Base-by-base conservation (phyloP, 2,797 vertebrate genomes). In the Gobio occitaniae region DNA sequence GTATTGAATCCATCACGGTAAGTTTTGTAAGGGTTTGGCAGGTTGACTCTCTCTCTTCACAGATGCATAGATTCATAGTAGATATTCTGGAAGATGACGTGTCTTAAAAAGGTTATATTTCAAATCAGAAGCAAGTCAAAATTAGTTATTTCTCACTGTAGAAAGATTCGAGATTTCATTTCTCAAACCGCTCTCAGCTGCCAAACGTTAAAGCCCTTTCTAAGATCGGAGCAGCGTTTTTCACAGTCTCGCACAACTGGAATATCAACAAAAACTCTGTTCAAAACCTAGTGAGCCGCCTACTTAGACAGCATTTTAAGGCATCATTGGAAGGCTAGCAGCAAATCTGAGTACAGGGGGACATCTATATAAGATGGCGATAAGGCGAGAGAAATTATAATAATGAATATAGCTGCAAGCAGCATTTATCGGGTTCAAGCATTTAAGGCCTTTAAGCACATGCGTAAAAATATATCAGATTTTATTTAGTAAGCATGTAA, bases 131-230 rank as follows among this genome's bases (percentile, higher is more conserved):
- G 52, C 16, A 32, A 78, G 41, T 65, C 59, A 48, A 48, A 32
- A 65, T 65, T 11, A 47, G 38, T 59, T 2, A 47, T 59, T 61
- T 56, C 50, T 44, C 36, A 21, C 21, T 16, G 7, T 2, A 36
- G 25, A 47, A 47, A 68, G 61, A 17, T 41, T 44, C 50, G 25
- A 52, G 41, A 21, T 79, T 47, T 47, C 0, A 12, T n/a, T 38
- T 70, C 76, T 61, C 32, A 68, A 36, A 32, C 21, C 11, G 41
- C 61, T 79, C 50, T 71, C 80, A 75, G 81, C 80, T 63, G 54
- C 69, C 38, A 19, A 36, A 48, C 19, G 6, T 29, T 61, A 8
- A 81, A 82, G 50, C 70, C 69, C 56, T 74, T 83, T 83, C 25
- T 36, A 2, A 32, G 17, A 83, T 66, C n/a, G 61, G 69, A 82